Evolutionary conservation across 1,140 invertebrate species (phyloP).

Genomic region (Kradibia gibbosae): DNA sequence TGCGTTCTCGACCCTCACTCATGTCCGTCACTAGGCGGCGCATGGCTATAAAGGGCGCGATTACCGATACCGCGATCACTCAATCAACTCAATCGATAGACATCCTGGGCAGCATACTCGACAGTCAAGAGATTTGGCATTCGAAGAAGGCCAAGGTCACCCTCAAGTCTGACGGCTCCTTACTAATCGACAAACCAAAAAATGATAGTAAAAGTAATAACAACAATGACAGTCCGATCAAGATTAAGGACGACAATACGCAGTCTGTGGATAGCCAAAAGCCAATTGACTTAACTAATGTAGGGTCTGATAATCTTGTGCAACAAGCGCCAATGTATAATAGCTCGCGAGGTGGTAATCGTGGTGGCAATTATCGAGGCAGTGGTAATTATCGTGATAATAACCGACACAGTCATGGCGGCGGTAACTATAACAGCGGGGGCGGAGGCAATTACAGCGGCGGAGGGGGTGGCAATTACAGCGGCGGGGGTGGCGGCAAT

Average conservation of each 20-base stretch:
- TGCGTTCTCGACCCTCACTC: constrained; percentile 64
- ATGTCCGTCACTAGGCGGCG: constrained; percentile 60
- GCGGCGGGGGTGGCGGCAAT: constrained; percentile 59
- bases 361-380: constrained; percentile 64
- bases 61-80: constrained; percentile 57
- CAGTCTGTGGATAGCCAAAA: constrained; percentile 50
- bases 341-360: constrained; percentile 64
- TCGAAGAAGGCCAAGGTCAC: constrained; percentile 76
- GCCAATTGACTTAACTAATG: constrained; percentile 60
- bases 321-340: constrained; percentile 77
- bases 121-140: constrained; percentile 82
- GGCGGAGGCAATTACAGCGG: constrained; percentile 58
- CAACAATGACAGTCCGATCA: constrained; percentile 61
- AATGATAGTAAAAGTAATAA: constrained; percentile 59
- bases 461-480: constrained; percentile 15
- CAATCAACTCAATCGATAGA: constrained; percentile 64
- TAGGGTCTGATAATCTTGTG: constrained; percentile 62
- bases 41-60: constrained; percentile 69
- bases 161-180: constrained; percentile 76
- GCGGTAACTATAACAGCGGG: constrained; percentile 49
- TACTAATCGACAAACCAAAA: constrained; percentile 70
- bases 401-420: constrained; percentile 62
- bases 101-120: constrained; percentile 82
- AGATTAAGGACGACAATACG: constrained; percentile 53
- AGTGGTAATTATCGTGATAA: constrained; percentile 62